phyloP scores from a whole-genome alignment of 1,140 invertebrate species.

The Drosophila kanapiae region DNA sequence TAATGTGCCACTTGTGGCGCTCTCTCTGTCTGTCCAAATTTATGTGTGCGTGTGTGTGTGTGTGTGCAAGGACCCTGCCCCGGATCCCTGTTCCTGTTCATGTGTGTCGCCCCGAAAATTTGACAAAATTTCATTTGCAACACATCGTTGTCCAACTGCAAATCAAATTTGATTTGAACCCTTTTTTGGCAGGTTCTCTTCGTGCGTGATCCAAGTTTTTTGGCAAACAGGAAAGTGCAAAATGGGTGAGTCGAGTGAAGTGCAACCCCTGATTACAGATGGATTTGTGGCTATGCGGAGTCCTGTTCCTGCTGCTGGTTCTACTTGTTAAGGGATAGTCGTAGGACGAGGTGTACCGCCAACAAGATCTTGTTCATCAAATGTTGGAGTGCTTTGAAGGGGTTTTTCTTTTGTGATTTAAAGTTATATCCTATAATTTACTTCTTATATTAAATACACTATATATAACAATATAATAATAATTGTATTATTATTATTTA shows the following conservation, averaged over 20 bases:
- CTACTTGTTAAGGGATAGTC: neutral
- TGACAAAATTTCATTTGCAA: slow-evolving; percentile 72
- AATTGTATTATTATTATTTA: no score
- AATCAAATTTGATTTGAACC: slow-evolving; percentile 83
- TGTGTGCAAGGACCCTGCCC: neutral
- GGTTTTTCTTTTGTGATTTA: no score
- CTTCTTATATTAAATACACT: no score
- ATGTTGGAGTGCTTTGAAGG: neutral
- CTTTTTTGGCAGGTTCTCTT: slow-evolving; percentile 48
- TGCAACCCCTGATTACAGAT: slow-evolving; percentile 16
- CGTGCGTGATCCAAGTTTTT: slow-evolving; percentile 36
- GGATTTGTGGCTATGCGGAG: neutral
- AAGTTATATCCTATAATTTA: no score
- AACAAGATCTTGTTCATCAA: neutral
- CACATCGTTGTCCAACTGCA: slow-evolving; percentile 66
- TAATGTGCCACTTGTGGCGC: slow-evolving; percentile 85
- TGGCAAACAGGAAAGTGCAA: slow-evolving; percentile 3
- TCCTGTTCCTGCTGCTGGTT: neutral
- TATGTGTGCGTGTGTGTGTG: neutral
- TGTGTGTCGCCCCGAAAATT: slow-evolving; percentile 42
- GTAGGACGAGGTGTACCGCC: no score
- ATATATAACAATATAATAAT: no score
- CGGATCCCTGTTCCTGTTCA: neutral
- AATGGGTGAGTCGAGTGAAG: slow-evolving; percentile 6
- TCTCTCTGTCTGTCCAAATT: neutral